Evolutionary conservation across 2,113 vertebrate genomes (phyloP).

Genomic region (Capreolus pygargus): DNA sequence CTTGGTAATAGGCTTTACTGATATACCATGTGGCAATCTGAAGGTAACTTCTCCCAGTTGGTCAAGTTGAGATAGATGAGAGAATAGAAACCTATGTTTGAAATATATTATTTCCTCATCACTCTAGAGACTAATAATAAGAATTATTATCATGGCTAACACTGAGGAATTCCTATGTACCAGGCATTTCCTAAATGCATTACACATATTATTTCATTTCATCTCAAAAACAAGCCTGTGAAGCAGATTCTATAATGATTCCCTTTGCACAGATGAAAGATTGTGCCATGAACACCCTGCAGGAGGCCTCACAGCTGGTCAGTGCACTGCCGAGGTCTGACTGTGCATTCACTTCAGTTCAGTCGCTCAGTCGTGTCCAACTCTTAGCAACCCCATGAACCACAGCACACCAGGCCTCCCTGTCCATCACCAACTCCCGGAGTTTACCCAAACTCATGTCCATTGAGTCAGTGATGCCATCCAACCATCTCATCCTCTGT

Average conservation of each 20-base stretch:
- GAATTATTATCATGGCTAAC: not conserved
- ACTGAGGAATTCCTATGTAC: not conserved
- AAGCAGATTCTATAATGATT: not conserved
- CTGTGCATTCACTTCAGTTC: not conserved
- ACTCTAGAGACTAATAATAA: not conserved
- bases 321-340: not conserved
- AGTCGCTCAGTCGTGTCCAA: not conserved
- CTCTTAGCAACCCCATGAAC: not conserved
- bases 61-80: not conserved
- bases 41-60: not conserved
- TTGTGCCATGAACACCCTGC: not conserved
- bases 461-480: not conserved
- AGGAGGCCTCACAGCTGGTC: not conserved
- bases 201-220: not conserved
- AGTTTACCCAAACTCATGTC: not conserved
- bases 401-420: not conserved
- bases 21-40: not conserved
- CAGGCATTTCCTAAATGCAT: not conserved
- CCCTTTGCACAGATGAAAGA: not conserved
- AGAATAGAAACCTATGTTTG: not conserved
- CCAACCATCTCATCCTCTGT: not conserved
- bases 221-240: not conserved
- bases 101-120: not conserved
- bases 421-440: not conserved
- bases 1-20: not conserved